Evolutionary conservation across 1,140 invertebrate species (phyloP).

Genomic region (Eulimnadia texana): DNA sequence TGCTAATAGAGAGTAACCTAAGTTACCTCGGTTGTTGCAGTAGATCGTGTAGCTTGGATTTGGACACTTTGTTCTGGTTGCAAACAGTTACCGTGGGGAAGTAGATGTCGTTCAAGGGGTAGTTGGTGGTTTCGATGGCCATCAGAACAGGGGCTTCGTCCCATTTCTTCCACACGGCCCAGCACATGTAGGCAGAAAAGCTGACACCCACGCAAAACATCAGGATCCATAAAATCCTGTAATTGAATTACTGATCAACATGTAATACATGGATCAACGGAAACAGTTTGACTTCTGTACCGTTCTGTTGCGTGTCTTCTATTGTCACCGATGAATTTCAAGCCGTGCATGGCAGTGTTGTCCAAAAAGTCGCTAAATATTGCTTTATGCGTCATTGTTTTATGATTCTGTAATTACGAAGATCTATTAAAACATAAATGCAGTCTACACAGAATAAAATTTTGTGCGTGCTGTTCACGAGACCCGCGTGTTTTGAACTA

Average conservation of each 20-base stretch:
- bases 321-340: slow-evolving; percentile 17
- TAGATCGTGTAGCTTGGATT: slow-evolving; percentile 2
- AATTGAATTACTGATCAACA: background rate
- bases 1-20: no score
- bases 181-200: slow-evolving; percentile 10
- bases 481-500: no score
- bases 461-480: no score
- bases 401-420: no score
- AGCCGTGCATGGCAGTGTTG: slow-evolving; percentile 16
- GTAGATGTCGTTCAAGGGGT: slow-evolving; percentile 9
- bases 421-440: no score
- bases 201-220: slow-evolving; percentile 6
- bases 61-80: slow-evolving; percentile 13
- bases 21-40: background rate
- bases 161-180: slow-evolving; percentile 10
- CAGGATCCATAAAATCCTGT: slow-evolving; percentile 5
- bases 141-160: slow-evolving; percentile 12
- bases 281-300: background rate
- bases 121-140: slow-evolving; percentile 10
- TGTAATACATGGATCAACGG: background rate
- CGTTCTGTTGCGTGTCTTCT: slow-evolving; percentile 11
- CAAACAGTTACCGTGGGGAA: slow-evolving; percentile 20
- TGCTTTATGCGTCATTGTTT: background rate
- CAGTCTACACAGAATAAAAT: no score
- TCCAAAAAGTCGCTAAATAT: slow-evolving; percentile 16